Evolutionary conservation across 1,140 invertebrate genomes (phyloP), one percentile per base, ranked within the genome.

Genomic region (Aleiodes sp.): DNA sequence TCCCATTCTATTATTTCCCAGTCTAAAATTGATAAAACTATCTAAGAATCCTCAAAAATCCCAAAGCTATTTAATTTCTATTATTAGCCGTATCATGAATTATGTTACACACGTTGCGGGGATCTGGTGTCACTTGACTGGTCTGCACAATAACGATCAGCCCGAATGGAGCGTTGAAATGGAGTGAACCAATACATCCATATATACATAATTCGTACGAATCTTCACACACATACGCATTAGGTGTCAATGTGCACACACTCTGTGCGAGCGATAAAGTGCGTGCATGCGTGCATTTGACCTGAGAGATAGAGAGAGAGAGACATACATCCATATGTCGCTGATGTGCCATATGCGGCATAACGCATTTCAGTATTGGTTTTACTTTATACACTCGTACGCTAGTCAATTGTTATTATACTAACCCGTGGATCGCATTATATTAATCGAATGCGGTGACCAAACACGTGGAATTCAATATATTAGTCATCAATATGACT

Each of bases 361-460:
- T 43, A 43, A 16, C 39, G 12, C 10, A 24, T 19, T 56, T 56
- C 12, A 24, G 24, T 28, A 52, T 24, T 24, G 21, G 46, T 24
- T n/a, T 21, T 24, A 52, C 19, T 56, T 56, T 56, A 56, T 56
- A 56, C 26, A 56, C 29, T 46, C 35, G 24, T 29, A 73, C 65
- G 28, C 37, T 67, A 68, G 71, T 61, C 35, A 28, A 76, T 73
- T 72, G 70, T 75, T 70, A 67, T 75, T 76, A 75, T 77, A 73
- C 71, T 73, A 77, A 33, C 4, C 46, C 19, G 28, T 12, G 35
- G 46, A 79, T 76, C 68, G 74, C 73, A 79, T 77, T 75, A 77
- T 77, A 77, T 78, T 79, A 81, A 81, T 80, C 78, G 75, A 80
- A 80, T 78, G 65, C 59, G 41, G 62, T 62, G 63, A 71, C 70